Base-by-base conservation (phyloP, 1,140 invertebrate genomes). In the Lepeophtheirus salmonis region DNA sequence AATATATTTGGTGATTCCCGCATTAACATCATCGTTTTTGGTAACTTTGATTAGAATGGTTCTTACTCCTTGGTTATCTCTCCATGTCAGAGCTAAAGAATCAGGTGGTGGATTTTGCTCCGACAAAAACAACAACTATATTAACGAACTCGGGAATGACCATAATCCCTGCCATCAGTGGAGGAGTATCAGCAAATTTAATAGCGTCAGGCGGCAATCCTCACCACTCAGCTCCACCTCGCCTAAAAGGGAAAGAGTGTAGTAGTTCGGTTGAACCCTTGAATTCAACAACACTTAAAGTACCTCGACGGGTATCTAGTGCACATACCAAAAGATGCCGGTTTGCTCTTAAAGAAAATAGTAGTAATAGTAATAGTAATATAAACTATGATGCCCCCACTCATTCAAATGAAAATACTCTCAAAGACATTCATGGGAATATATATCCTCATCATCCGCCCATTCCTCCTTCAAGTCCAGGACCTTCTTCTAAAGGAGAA, bases 311-410 rank as follows among this genome's bases (percentile, higher is more conserved):
- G n/a, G n/a, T 41, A 41, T 41, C 30, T n/a, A 41, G 30, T n/a
- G 55, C 55, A 2, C 23, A 57, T n/a, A 23, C 55, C 2, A 57
- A 57, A 21, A 20, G 55, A 41, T 57, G 55, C 26, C 22, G 55
- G 21, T 57, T 57, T 18, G 55, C 55, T 2, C 26, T 30, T 17
- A 57, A 57, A 23, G 55, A 41, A 41, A 41, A 30, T 23, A 23
- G 17, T 3, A 26, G 14, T 26, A 17, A n/a, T n/a, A 18, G 21
- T 16, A 52, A 21, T 22, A 52, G n/a, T 10, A 52, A 16, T 14
- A 21, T 16, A 10, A 52, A 16, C 20, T 14, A 16, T 18, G 16
- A 52, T 16, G 50, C 50, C 16, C 21, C 50, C 16, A 21, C 12
- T 6, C 10, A 4, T 10, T 52, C 50, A 10, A 10, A 4, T 16